Evolutionary conservation across 2,113 vertebrate genomes (phyloP), one percentile per base, ranked within the genome.

Genomic region (Mesocricetus auratus): DNA sequence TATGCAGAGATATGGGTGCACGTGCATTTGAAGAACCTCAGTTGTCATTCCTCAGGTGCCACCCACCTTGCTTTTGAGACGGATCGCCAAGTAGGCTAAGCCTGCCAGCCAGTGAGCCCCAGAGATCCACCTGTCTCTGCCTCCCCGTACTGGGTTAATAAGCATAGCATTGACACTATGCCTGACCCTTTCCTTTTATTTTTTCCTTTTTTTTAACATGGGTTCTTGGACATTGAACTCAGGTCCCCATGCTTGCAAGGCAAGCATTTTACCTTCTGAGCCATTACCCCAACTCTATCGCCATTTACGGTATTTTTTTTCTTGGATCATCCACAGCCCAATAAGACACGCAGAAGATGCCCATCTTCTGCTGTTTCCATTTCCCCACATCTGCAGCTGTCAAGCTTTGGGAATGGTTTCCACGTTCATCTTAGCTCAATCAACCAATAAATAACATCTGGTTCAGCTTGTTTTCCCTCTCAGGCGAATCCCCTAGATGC

Each of bases 401-500:
- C 94, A 66, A 68, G 77, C 71, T 74, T 74, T 81, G 1, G 26
- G 86, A 90, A 79, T 77, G 94, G n/a, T 82, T 96, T 71, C 58
- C n/a, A 71, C 2, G 33, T 85, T 92, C 66, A 69, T 93, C 82
- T 95, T 81, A 93, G 79, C 92, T 93, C 81, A 68, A 62, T 88
- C 79, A 92, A 39, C 85, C 90, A 95, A 96, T 93, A 95, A 90
- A 93, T 90, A 95, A 92, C 93, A 93, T 93, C 94, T 93, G 96
- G 60, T 71, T 95, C 94, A 92, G 89, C 68, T 89, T 45, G 1
- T 74, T 81, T 94, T 86, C 71, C 90, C 90, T 92, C 92, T 64
- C 62, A 92, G 73, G 86, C 24, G 11, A 92, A 81, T 92, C 92
- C 89, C 90, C 82, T 11, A 26, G 75, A 95, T 45, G 81, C 89